These are phyloP conservation scores for Euplagia quadripunctaria DNA, from an alignment of 2,888 invertebrate genomes.

Conservation along the genomic window DNA sequence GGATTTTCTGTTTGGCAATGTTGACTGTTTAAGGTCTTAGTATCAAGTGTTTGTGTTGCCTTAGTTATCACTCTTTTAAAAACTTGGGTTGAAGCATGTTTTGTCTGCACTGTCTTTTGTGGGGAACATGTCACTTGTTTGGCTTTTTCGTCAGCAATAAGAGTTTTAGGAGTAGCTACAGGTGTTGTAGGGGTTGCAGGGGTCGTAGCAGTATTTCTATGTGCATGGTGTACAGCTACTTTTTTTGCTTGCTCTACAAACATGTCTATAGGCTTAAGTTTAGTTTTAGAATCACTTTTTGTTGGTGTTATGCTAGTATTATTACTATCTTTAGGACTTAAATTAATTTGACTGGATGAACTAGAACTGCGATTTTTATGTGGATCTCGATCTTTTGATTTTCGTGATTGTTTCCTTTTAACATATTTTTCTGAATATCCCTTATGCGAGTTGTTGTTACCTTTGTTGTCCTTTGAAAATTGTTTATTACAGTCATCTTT, in stretches of 20 bases:
- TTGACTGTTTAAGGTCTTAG: constrained; percentile 50
- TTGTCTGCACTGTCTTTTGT: constrained; percentile 54
- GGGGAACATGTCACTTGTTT: constrained; percentile 51
- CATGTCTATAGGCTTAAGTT: constrained; percentile 78
- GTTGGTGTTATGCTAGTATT: constrained; percentile 53
- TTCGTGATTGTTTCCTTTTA: constrained; percentile 75
- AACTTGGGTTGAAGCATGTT: constrained; percentile 65
- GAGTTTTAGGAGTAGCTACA: constrained; percentile 50
- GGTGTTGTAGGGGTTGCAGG: constrained; percentile 43
- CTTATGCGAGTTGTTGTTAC: constrained; percentile 61
- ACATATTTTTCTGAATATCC: constrained; percentile 77
- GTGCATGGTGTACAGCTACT: constrained; percentile 64
- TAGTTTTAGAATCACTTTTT: constrained; percentile 70
- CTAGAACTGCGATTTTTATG: constrained; percentile 64
- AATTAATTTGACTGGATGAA: constrained; percentile 68
- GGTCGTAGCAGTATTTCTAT: constrained; percentile 70
- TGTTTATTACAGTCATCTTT: constrained; percentile 58
- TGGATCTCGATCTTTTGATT: constrained; percentile 57
- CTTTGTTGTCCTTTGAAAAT: constrained; percentile 61
- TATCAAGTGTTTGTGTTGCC: constrained; percentile 67
- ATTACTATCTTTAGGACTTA: constrained; percentile 68
- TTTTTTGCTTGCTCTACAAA: constrained; percentile 75
- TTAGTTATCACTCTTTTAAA: constrained; percentile 59
- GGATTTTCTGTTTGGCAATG: constrained; percentile 67
- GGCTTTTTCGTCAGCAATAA: constrained; percentile 54